Base-by-base conservation (phyloP, 30 jellyfish, hydroid and myxozoan species). In the Aurelia aurita complex sp. Pacific region DNA sequence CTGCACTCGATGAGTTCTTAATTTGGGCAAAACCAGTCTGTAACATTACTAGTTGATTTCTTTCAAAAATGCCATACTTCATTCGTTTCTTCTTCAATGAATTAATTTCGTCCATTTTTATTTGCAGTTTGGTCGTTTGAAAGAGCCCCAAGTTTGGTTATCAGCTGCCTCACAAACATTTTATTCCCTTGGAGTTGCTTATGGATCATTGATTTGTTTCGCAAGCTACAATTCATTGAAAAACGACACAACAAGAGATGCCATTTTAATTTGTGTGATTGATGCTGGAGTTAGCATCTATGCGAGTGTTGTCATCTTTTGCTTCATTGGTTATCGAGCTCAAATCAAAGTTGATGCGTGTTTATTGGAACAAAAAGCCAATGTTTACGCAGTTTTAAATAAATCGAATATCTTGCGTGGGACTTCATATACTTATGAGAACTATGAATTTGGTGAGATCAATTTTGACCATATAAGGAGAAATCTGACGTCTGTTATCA, bases 261-360 rank as follows among this genome's bases (percentile, higher is more conserved):
- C 99, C 55, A 74, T 95, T 13, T 64, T 90, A 9, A 78, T 95
- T 61, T 95, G 99, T 66, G 77, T 90, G 29, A 89, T 95, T 64
- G 99, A 95, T 72, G 97, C 99, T 8, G 97, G 99, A 33, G 99
- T 95, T 54, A 95, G 99, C 81, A 87, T 95, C 8, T 95, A 95
- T 71, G 97, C 99, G 6, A 95, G 99, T 62, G 97, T 95, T 10
- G 99, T 95, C 17, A 86, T 95, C 13, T 95, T 95, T 67, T 95
- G 99, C 67, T 95, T 95, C 76, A 86, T 95, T 74, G 99, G 99
- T 29, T 95, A 83, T 78, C 96, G 99, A 35, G 99, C 99, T 57
- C 97, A 95, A 34, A 68, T 78, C 75, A 90, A 95, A 65, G 88
- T 86, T 73, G 94, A 85, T 35, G 94, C 75, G 1, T 95, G 99